Evolutionary conservation across 2,113 vertebrate species (phyloP).

Genomic region (Hiodon tergisus): DNA sequence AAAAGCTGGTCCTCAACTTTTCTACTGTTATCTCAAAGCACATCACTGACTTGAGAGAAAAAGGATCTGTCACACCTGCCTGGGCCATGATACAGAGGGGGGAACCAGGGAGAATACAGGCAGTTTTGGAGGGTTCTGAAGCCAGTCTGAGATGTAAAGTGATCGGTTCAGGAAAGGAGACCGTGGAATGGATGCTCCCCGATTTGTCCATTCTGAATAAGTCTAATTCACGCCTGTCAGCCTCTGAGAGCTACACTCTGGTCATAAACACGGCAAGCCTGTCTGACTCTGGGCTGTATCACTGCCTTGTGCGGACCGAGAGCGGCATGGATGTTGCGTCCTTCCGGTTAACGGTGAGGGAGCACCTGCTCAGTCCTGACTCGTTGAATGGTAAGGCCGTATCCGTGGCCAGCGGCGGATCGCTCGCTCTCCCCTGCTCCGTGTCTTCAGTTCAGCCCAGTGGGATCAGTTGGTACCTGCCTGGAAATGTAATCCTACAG

Average conservation of each 20-base stretch:
- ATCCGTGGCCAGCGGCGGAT: conserved; percentile 41
- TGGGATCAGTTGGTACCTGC: conserved; percentile 62
- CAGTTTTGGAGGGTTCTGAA: conserved; percentile 54
- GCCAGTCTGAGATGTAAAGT: conserved; percentile 54
- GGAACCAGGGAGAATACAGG: conserved; percentile 42
- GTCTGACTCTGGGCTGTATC: conserved; percentile 64
- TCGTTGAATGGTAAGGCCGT: conserved; percentile 64
- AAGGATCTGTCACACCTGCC: conserved; percentile 30
- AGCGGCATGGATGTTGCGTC: conserved; percentile 56
- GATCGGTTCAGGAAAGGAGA: conserved; percentile 43
- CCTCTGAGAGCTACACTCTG: conserved; percentile 51
- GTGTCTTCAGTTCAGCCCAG: conserved; percentile 55
- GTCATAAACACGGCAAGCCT: conserved; percentile 54
- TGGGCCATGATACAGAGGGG: conserved; percentile 62
- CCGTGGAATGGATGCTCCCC: conserved; percentile 65
- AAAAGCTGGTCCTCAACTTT: conserved; percentile 68
- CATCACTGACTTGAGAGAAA: conserved; percentile 33
- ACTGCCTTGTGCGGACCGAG: conserved; percentile 59
- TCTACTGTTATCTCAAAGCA: conserved; percentile 54
- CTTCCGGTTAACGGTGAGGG: conserved; percentile 58
- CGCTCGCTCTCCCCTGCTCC: conserved; percentile 57
- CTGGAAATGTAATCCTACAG: conserved; percentile 52
- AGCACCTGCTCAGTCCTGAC: conserved; percentile 51
- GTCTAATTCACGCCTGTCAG: conserved; percentile 38
- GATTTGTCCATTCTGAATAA: conserved; percentile 56